phyloP scores from a whole-genome alignment of 2,888 invertebrate species.

The Plagodis dolabraria region DNA sequence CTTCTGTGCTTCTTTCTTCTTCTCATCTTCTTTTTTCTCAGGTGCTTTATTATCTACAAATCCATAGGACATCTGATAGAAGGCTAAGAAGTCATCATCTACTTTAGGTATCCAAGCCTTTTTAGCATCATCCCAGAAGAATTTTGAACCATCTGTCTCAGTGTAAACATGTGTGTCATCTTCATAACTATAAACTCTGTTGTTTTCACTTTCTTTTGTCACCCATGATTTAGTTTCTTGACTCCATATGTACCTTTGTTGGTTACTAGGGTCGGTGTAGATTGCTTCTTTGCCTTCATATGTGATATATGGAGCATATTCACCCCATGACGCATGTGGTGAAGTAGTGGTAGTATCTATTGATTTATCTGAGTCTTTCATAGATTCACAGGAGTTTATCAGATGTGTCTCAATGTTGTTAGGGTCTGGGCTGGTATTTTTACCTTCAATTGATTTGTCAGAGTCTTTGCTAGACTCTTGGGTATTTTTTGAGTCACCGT shows the following conservation, averaged over 20 bases:
- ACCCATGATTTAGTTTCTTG: constrained; percentile 80
- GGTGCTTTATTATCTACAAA: constrained; percentile 87
- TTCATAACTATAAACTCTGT: constrained; percentile 87
- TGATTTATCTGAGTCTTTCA: constrained; percentile 10
- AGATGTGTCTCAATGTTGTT: neutral
- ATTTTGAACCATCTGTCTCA: constrained; percentile 94
- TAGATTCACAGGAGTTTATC: neutral
- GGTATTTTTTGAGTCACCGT: neutral
- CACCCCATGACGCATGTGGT: constrained; percentile 58
- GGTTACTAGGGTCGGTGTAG: constrained; percentile 89
- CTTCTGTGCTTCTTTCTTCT: constrained; percentile 60
- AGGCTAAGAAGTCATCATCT: constrained; percentile 98
- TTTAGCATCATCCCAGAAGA: constrained; percentile 95
- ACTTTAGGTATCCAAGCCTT: constrained; percentile 99
- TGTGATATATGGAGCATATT: constrained; percentile 86
- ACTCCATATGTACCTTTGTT: constrained; percentile 88
- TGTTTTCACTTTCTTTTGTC: constrained; percentile 63
- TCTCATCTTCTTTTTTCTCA: constrained; percentile 57
- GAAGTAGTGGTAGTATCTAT: constrained; percentile 19
- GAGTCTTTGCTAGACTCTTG: neutral
- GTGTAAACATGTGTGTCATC: constrained; percentile 92
- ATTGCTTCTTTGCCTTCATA: constrained; percentile 89
- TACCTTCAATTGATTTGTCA: neutral
- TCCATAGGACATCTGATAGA: constrained; percentile 98
- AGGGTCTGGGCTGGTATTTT: neutral